A percentile compares a stretch with the other conserved stretches of the same genome.
These are phyloP conservation scores for Punctoribates punctum DNA, from an alignment of 2,888 invertebrate species.

Conservation along the genomic window DNA sequence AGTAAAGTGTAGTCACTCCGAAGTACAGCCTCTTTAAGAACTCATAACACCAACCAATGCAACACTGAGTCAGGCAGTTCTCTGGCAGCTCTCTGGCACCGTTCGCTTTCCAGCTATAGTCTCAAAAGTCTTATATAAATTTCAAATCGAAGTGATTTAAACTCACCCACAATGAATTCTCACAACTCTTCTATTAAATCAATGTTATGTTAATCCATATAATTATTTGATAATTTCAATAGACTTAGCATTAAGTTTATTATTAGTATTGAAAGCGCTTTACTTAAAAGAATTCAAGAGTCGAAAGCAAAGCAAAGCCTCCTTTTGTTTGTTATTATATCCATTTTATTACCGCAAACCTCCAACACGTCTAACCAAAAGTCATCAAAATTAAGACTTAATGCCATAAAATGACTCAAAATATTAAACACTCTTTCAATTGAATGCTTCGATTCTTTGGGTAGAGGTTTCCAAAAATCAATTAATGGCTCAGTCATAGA, in stretches of 20 bases:
- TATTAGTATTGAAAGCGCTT: conserved; percentile 16
- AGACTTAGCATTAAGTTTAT: conserved; percentile 4
- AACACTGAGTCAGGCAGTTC: background rate
- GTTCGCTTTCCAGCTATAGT: conserved; percentile 8
- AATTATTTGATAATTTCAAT: conserved; percentile 9
- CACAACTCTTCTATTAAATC: background rate
- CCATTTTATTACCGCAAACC: conserved; percentile 9
- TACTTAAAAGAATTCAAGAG: background rate
- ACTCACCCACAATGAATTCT: too few relatives aligned
- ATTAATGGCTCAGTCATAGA: too few relatives aligned
- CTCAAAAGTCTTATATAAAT: background rate
- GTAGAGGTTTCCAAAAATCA: too few relatives aligned
- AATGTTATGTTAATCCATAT: background rate
- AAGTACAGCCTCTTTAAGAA: conserved; percentile 23
- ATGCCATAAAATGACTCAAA: background rate
- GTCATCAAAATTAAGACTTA: background rate
- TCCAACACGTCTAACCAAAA: background rate
- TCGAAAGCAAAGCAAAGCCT: background rate
- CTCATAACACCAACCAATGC: conserved; percentile 20
- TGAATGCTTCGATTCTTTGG: too few relatives aligned
- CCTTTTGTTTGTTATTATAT: conserved; percentile 14
- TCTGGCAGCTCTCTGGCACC: background rate
- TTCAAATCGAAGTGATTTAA: background rate
- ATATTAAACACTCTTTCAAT: background rate
- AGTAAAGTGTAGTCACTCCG: background rate